Conservation (phyloP, 2,113 vertebrate species). For the Poeciliopsis retropinna region DNA sequence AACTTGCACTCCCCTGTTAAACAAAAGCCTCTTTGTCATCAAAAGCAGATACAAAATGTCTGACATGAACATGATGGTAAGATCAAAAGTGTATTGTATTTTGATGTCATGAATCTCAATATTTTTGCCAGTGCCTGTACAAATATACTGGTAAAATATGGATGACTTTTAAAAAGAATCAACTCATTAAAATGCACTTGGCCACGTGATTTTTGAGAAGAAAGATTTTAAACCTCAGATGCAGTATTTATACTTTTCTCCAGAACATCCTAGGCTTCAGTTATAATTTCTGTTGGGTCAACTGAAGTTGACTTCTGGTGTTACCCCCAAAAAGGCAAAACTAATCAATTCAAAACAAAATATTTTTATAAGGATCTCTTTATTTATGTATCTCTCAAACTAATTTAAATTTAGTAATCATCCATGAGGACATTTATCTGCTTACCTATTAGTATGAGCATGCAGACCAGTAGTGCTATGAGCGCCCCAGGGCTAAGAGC, state of each 20-base stretch:
- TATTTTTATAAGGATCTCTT: constrained; percentile 73
- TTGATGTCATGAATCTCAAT: constrained; percentile 36
- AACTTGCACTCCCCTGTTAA: constrained; percentile 32
- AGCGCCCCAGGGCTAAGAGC: constrained; percentile 94
- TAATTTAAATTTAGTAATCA: constrained; percentile 1
- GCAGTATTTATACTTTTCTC: constrained; percentile 12
- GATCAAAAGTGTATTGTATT: constrained; percentile 59
- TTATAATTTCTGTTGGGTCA: constrained; percentile 6
- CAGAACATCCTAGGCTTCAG: constrained; percentile 7
- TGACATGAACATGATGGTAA: constrained; percentile 25
- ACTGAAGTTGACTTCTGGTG: constrained; percentile 19
- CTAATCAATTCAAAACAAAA: background rate
- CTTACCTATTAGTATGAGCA: constrained; percentile 98
- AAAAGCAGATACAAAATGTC: constrained; percentile 42
- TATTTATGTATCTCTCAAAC: constrained; percentile 62
- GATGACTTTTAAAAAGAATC: constrained; percentile 55
- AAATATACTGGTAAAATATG: constrained; percentile 42
- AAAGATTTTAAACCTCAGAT: background rate
- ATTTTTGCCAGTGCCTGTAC: constrained; percentile 23
- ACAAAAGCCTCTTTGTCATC: constrained; percentile 52
- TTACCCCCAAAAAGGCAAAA: background rate
- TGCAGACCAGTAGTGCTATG: constrained; percentile 93
- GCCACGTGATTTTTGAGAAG: constrained; percentile 22
- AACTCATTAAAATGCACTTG: constrained; percentile 53
- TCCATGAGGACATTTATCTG: constrained; percentile 14